phyloP scores from a whole-genome alignment of 2,888 invertebrate genomes.

The Omphaloscelis lunosa region DNA sequence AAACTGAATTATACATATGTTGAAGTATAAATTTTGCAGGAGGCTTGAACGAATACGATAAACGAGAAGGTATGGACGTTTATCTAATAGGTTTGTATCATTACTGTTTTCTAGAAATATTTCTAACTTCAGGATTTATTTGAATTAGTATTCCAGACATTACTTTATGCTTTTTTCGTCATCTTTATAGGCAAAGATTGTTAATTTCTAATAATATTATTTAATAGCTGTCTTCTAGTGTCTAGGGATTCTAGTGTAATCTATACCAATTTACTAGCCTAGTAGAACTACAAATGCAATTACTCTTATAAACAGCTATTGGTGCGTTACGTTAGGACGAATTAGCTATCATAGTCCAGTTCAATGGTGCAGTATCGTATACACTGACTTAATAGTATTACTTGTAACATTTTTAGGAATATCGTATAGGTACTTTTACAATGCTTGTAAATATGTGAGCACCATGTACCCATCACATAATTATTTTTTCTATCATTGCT shows the following conservation, averaged over 20 bases:
- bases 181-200: too few relatives aligned
- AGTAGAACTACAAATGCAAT: neutral
- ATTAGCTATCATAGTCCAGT: neutral
- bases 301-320: neutral
- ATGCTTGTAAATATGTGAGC: too few relatives aligned
- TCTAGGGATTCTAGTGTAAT: neutral
- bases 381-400: too few relatives aligned
- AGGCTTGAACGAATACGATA: slow-evolving; percentile 16
- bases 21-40: slow-evolving; percentile 35
- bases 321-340: neutral
- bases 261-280: neutral
- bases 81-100: neutral
- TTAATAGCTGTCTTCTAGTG: too few relatives aligned
- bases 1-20: slow-evolving; percentile 42
- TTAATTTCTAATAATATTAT: too few relatives aligned
- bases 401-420: too few relatives aligned
- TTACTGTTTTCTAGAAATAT: neutral
- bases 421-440: too few relatives aligned
- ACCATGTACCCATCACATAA: too few relatives aligned
- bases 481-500: too few relatives aligned
- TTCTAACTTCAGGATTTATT: neutral
- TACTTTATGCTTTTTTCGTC: neutral
- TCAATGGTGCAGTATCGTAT: neutral
- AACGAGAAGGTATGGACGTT: slow-evolving; percentile 11
- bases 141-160: neutral